A percentile compares a stretch with the other conserved stretches of the same genome.
Evolutionary conservation across 2,888 invertebrate genomes (phyloP).

Genomic region (Aphodius granarius): DNA sequence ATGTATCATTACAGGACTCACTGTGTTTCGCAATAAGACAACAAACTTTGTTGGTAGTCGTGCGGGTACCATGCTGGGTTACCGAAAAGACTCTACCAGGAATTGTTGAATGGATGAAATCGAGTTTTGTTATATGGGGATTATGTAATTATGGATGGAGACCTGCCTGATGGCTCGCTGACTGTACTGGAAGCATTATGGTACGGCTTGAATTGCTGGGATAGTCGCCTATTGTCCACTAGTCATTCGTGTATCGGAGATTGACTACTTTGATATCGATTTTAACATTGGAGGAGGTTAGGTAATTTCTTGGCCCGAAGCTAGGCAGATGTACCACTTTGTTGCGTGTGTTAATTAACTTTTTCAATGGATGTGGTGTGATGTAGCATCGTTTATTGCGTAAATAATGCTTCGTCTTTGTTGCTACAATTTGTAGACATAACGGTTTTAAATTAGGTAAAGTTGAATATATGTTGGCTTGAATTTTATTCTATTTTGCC

Average conservation of each 20-base stretch:
- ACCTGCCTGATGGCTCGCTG: neutral
- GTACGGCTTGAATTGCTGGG: neutral
- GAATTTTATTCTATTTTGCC: no score
- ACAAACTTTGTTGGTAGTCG: neutral
- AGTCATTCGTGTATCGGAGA: neutral
- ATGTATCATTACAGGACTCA: neutral
- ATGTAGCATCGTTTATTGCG: neutral
- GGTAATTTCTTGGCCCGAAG: neutral
- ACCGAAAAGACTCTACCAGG: neutral
- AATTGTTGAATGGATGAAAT: neutral
- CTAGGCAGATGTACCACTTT: neutral
- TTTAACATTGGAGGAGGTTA: neutral
- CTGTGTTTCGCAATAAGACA: neutral
- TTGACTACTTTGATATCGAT: neutral
- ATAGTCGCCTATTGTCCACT: neutral
- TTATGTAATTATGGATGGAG: neutral
- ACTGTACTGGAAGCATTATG: neutral
- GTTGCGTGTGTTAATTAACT: neutral
- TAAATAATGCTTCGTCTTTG: no score
- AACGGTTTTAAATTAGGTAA: no score
- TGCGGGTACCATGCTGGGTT: neutral
- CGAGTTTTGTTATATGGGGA: neutral
- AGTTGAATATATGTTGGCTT: no score
- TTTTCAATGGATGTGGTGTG: neutral
- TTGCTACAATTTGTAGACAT: no score